These are phyloP conservation scores for Lasioglossum villosulum DNA, from an alignment of 2,888 invertebrate genomes.

Conservation along the genomic window DNA sequence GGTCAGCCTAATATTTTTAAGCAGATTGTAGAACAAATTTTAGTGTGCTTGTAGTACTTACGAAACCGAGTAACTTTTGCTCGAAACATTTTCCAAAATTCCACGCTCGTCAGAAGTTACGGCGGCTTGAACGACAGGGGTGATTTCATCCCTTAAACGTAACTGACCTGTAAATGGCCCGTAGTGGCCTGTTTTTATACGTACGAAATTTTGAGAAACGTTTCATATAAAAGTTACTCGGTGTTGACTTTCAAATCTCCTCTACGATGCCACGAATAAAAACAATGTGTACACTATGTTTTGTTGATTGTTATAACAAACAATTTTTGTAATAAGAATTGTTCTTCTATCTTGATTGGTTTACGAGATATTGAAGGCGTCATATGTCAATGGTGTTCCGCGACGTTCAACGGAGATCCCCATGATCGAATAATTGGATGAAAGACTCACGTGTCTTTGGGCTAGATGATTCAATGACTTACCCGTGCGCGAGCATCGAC, in stretches of 20 bases:
- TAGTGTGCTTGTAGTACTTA: not conserved
- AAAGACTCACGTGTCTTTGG: conserved; percentile 25
- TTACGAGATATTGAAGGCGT: not conserved
- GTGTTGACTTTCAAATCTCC: not conserved
- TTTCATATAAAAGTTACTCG: not conserved
- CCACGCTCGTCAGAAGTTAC: not conserved
- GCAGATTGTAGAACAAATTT: not conserved
- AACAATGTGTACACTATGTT: not conserved
- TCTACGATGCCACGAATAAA: not conserved
- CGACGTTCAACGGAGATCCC: conserved; percentile 2
- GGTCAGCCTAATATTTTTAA: not conserved
- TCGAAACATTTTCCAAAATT: not conserved
- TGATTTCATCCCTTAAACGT: not conserved
- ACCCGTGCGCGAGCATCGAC: conserved; percentile 90
- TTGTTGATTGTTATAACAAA: not conserved
- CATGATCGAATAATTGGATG: not conserved
- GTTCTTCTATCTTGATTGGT: not conserved
- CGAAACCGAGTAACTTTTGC: not conserved
- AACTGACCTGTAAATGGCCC: not conserved
- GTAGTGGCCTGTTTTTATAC: too few species aligned
- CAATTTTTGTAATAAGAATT: not conserved
- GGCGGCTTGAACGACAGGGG: not conserved
- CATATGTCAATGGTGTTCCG: not conserved
- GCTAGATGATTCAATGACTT: conserved; percentile 75
- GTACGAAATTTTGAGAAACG: not conserved